Percentiles rank a stretch among this genome's conserved stretches.
Evolutionary conservation across 2,797 vertebrate genomes (phyloP).

Genomic region (Phylloscopus collybita): DNA sequence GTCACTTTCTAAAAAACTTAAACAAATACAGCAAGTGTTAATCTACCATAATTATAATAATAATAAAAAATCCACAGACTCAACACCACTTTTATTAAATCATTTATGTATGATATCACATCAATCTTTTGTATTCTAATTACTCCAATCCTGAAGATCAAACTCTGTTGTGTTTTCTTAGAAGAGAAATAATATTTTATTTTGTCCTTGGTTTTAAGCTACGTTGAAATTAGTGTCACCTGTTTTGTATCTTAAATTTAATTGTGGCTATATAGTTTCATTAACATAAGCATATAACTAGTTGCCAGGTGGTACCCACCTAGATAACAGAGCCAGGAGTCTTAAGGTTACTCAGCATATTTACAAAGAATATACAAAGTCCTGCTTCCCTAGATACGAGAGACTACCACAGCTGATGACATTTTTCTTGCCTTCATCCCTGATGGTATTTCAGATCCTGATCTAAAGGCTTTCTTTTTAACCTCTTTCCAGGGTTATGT

Average conservation of each 20-base stretch:
- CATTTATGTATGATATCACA: background rate
- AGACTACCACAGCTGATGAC: background rate
- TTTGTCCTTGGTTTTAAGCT: background rate
- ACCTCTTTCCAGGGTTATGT: background rate
- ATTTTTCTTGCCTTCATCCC: background rate
- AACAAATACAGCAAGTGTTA: background rate
- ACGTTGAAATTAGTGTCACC: background rate
- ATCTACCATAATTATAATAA: background rate
- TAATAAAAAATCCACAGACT: background rate
- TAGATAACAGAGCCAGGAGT: background rate
- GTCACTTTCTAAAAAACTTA: background rate
- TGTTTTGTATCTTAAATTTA: background rate
- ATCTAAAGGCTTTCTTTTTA: background rate
- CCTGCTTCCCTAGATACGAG: background rate
- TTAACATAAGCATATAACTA: background rate
- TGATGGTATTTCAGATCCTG: background rate
- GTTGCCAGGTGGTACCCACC: rapidly evolving
- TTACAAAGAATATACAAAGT: background rate
- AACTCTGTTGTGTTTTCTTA: background rate
- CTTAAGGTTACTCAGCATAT: background rate
- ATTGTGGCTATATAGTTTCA: background rate
- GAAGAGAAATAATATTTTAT: background rate
- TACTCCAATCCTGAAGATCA: background rate
- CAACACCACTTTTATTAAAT: background rate
- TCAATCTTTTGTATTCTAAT: background rate